Conservation (phyloP, 2,888 invertebrate genomes). For the Hoplodrina ambigua region DNA sequence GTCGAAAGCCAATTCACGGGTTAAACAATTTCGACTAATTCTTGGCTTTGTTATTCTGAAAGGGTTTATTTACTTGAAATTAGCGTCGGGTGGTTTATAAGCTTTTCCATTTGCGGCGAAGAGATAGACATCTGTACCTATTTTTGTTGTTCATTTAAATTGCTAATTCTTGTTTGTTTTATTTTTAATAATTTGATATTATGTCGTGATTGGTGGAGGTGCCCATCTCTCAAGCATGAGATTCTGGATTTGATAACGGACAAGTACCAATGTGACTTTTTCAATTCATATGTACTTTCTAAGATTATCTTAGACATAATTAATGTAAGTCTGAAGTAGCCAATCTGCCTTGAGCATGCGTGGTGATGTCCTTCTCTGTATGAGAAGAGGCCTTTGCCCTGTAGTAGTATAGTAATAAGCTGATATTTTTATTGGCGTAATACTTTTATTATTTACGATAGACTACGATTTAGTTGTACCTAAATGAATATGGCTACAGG, state of each 20-base stretch:
- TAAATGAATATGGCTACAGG: not conserved
- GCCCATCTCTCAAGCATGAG: too few relatives aligned
- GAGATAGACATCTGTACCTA: constrained; percentile 16
- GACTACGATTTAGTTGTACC: not conserved
- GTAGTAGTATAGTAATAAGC: too few relatives aligned
- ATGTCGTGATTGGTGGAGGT: not conserved
- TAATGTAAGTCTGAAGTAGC: too few relatives aligned
- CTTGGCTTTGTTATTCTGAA: constrained; percentile 72
- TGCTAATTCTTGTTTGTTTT: not conserved
- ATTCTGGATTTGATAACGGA: too few relatives aligned
- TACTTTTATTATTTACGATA: not conserved
- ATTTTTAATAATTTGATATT: not conserved
- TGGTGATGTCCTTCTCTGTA: too few relatives aligned
- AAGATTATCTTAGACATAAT: too few relatives aligned
- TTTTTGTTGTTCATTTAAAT: constrained; percentile 2
- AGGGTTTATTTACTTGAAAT: constrained; percentile 71
- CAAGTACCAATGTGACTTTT: too few relatives aligned
- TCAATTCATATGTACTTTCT: too few relatives aligned
- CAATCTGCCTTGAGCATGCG: too few relatives aligned
- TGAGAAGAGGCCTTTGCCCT: too few relatives aligned
- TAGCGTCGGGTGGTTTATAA: constrained; percentile 59
- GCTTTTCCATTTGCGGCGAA: constrained; percentile 32
- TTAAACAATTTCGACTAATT: constrained; percentile 81
- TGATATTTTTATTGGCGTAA: too few relatives aligned
- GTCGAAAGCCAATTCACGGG: constrained; percentile 79